A percentile compares a stretch with the other conserved stretches of the same genome.
Evolutionary conservation across 2,113 vertebrate species (phyloP).

Genomic region (Romanogobio albipinnatus): DNA sequence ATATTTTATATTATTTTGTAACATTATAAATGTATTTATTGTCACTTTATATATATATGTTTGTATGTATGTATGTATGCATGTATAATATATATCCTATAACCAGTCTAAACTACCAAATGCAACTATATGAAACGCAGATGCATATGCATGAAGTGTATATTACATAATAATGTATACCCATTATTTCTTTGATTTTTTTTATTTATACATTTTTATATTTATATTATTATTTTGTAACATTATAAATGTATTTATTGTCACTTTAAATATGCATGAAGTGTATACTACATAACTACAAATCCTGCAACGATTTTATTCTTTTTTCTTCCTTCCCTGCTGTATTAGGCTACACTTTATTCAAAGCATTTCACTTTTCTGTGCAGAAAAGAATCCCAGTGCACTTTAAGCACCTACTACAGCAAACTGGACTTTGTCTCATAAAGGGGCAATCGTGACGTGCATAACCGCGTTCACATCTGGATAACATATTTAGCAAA

Average conservation of each 20-base stretch:
- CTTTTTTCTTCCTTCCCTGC: neutral
- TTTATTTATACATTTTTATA: too few species aligned
- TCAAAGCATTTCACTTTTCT: neutral
- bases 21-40: too few species aligned
- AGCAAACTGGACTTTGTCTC: constrained; percentile 30
- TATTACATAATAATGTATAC: too few species aligned
- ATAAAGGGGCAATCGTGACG: neutral
- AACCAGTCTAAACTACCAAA: neutral
- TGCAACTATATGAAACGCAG: neutral
- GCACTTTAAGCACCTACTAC: neutral
- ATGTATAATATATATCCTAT: too few species aligned
- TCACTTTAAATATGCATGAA: too few species aligned
- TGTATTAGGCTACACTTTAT: neutral
- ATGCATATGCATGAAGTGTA: neutral
- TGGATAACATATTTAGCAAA: neutral
- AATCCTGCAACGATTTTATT: neutral
- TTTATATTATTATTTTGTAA: too few species aligned
- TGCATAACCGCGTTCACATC: neutral
- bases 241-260: too few species aligned
- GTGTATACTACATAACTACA: neutral
- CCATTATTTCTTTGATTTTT: too few species aligned
- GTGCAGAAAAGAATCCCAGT: neutral
- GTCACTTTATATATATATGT: too few species aligned
- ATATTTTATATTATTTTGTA: too few species aligned
- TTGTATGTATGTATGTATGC: too few species aligned